Evolutionary conservation across 1,140 invertebrate species (phyloP), one percentile per base, ranked within the genome.

Genomic region (Caerostris extrusa): DNA sequence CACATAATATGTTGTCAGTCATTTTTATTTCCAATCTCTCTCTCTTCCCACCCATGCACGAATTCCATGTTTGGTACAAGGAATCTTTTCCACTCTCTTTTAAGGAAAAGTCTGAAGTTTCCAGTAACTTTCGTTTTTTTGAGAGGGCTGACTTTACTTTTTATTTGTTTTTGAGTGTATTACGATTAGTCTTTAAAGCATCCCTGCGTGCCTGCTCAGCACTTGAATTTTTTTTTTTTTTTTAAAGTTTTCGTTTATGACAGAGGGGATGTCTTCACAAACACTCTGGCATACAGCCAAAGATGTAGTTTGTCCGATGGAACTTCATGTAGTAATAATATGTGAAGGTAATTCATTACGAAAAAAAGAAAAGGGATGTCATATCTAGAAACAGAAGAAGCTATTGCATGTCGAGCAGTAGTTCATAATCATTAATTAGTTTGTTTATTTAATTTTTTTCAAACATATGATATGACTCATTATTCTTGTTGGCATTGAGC

Each of bases 1-100:
- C n/a, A 17, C 88, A 90, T 77, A 90, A 90, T 90, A 77, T 90
- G 67, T 57, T 90, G 88, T 67, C 67, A 69, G 64, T 71, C 88
- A 71, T 90, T 90, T n/a, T 77, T 34, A 34, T 34, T 34, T 34
- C 34, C 6, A 5, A 2, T 17, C 12, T n/a, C 56, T n/a, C 17
- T 17, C 34, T 34, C 34, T 34, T 14, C 8, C 17, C 61, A 64
- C 17, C 61, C 61, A 12, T 12, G 8, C 8, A 50, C 50, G 34
- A 14, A 77, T 77, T 3, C 71, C 7, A 53, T 50, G 34, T 7
- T 77, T 53, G 19, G 19, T 77, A 34, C 34, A 83, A 3, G 53
- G 7, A 53, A 10, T 50, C n/a, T 34, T 34, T 34, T 34, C 2
- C 34, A 1, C n/a, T 83, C n/a, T n/a, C 55, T 58, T 7, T 83